Base-by-base conservation (phyloP, 1,140 invertebrate species). In the Drosophila persimilis region DNA sequence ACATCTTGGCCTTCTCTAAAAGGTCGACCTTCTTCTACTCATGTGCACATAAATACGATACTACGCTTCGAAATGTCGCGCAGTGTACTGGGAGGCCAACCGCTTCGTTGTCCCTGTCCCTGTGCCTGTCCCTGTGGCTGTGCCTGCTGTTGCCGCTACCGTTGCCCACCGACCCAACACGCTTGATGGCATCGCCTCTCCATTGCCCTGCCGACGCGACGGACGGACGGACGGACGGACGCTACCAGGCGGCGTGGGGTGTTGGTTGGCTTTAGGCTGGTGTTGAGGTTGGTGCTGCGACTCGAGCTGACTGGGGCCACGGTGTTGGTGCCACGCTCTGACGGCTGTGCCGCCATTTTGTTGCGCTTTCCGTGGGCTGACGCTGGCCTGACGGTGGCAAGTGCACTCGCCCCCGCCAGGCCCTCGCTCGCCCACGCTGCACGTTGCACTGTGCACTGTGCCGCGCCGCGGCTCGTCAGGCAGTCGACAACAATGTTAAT, bases 401-500 rank as follows among this genome's bases (percentile, higher is more conserved):
- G 63, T 74, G 77, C 69, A 56, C 61, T 62, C 66, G 51, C 58
- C 26, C 46, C 67, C 66, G 44, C 47, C 35, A 11, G 4, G 24
- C 24, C 41, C 43, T 53, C 35, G 58, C 39, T 8, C 48, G 62
- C 20, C 46, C 66, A 57, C 47, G 65, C 50, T 26, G 62, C 35
- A 17, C 41, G 48, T 54, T 39, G 58, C 39, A 11, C 48, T 17
- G 61, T 66, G 50, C 35, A 17, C 17, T 50, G 47, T 45, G 29
- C 46, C 43, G n/a, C 29, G 43, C 7, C n/a, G 26, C 20, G 29
- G 26, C 59, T 51, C 59, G 67, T 77, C 77, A 56, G 73, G 67
- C 69, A 41, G 77, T 50, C 77, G 67, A 89, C 80, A 90, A 90
- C 88, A 90, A 90, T 88, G 88, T 90, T 90, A 90, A 90, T 90